A percentile compares a stretch with the other conserved stretches of the same genome.
These are phyloP conservation scores for Takifugu flavidus DNA, from an alignment of 2,113 vertebrate genomes.

Conservation along the genomic window DNA sequence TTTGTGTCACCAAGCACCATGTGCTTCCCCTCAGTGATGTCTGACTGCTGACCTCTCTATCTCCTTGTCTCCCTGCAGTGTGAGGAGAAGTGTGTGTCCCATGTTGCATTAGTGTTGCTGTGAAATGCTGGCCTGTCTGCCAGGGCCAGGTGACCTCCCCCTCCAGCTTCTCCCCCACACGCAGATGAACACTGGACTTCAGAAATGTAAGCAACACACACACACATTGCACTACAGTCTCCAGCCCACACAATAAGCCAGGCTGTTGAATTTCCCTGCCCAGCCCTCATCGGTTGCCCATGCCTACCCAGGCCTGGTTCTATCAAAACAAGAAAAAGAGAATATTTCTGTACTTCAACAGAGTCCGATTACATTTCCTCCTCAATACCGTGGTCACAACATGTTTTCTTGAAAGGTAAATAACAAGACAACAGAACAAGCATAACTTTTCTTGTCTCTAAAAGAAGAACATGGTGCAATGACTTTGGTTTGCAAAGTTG, in stretches of 20 bases:
- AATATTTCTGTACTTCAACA: constrained; percentile 15
- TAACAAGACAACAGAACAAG: too few relatives aligned
- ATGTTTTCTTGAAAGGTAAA: too few relatives aligned
- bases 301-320: constrained; percentile 33
- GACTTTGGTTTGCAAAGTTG: too few relatives aligned
- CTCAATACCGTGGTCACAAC: too few relatives aligned
- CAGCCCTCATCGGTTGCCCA: constrained; percentile 30
- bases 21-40: constrained; percentile 58
- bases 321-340: constrained; percentile 19
- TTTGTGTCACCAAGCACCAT: constrained; percentile 56
- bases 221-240: constrained; percentile 21
- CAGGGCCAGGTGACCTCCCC: constrained; percentile 97
- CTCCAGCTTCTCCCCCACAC: constrained; percentile 98
- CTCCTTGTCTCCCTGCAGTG: constrained; percentile 77
- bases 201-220: constrained; percentile 92
- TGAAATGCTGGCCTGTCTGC: constrained; percentile 99
- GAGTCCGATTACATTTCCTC: not conserved
- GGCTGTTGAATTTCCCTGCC: constrained; percentile 44
- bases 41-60: constrained; percentile 46
- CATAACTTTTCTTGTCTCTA: too few relatives aligned
- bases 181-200: constrained; percentile 99
- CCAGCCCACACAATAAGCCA: constrained; percentile 51
- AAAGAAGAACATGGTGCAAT: too few relatives aligned
- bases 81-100: constrained; percentile 86
- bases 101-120: constrained; percentile 92